A percentile compares a stretch with the other conserved stretches of the same genome.
phyloP scores from a whole-genome alignment of 1,140 invertebrate genomes.

The Lordiphosa clarofinis region DNA sequence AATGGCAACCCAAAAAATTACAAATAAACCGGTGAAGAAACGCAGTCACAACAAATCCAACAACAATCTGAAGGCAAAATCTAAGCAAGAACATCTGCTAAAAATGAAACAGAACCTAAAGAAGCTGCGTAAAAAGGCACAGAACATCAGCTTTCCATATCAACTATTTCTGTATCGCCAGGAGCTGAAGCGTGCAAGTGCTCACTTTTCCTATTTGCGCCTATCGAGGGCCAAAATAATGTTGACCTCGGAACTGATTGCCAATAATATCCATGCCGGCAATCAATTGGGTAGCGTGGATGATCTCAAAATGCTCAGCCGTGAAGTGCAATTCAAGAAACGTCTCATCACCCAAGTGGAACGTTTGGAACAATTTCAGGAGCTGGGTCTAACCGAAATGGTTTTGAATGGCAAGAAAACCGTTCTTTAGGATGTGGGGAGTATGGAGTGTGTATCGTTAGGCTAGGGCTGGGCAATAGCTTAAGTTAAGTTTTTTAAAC shows the following conservation, averaged over 20 bases:
- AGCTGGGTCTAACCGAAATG: constrained; percentile 54
- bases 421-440: constrained; percentile 20
- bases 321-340: constrained; percentile 65
- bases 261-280: constrained; percentile 34
- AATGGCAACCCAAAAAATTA: constrained; percentile 28
- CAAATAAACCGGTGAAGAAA: constrained; percentile 36
- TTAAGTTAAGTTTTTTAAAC: constrained; percentile 35
- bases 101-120: constrained; percentile 30
- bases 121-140: not conserved
- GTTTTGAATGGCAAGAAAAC: constrained; percentile 53
- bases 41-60: constrained; percentile 15
- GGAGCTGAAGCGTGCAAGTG: constrained; percentile 37
- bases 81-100: constrained; percentile 24
- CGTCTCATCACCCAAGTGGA: constrained; percentile 48
- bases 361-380: constrained; percentile 51
- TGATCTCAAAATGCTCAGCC: constrained; percentile 58
- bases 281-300: constrained; percentile 41
- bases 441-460: not conserved
- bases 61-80: constrained; percentile 26
- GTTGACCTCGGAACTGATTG: constrained; percentile 47
- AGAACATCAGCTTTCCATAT: constrained; percentile 36
- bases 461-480: constrained; percentile 21
- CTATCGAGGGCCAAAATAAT: constrained; percentile 50
- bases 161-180: constrained; percentile 57
- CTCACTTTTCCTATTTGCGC: constrained; percentile 53